Percentiles rank a stretch among this genome's conserved stretches.
phyloP scores from a whole-genome alignment of 1,140 invertebrate genomes.

The Thalassaphorura encarpata region DNA sequence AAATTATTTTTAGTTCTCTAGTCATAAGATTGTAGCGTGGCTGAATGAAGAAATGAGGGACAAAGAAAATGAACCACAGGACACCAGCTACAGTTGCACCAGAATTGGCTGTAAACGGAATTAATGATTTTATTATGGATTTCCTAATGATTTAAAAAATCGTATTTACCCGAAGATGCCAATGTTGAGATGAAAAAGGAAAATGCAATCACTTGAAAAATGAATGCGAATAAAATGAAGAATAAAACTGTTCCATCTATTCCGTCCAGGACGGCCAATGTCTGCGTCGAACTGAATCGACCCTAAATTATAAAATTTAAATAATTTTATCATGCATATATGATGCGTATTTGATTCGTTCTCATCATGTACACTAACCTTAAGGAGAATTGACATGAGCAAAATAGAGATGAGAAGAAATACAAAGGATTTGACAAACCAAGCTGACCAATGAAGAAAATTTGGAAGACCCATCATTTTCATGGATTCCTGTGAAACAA shows the following conservation, averaged over 20 bases:
- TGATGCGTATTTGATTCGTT: neutral
- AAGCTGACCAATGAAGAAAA: slow-evolving; percentile 73
- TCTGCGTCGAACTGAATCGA: slow-evolving; percentile 6
- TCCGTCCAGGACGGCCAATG: slow-evolving; percentile 42
- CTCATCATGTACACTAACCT: slow-evolving; percentile 11
- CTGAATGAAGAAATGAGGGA: slow-evolving; percentile 58
- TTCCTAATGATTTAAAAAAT: neutral
- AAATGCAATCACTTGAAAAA: slow-evolving; percentile 50
- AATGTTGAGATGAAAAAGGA: slow-evolving; percentile 57
- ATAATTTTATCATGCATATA: neutral
- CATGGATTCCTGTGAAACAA: slow-evolving; percentile 59
- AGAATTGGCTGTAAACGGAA: slow-evolving; percentile 46
- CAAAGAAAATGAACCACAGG: slow-evolving; percentile 60
- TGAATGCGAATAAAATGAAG: slow-evolving; percentile 49
- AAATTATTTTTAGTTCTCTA: slow-evolving; percentile 43
- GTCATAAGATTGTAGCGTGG: slow-evolving; percentile 48
- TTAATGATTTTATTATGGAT: neutral
- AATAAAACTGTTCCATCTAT: slow-evolving; percentile 47
- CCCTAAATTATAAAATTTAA: neutral
- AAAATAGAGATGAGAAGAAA: slow-evolving; percentile 49
- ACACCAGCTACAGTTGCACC: slow-evolving; percentile 56
- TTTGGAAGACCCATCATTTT: slow-evolving; percentile 75
- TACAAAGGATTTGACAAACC: slow-evolving; percentile 66
- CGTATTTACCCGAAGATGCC: slow-evolving; percentile 51
- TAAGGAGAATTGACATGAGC: slow-evolving; percentile 23